A percentile compares a stretch with the other conserved stretches of the same genome.
Evolutionary conservation across 2,888 invertebrate species (phyloP).

Genomic region (Eupithecia subumbrata): DNA sequence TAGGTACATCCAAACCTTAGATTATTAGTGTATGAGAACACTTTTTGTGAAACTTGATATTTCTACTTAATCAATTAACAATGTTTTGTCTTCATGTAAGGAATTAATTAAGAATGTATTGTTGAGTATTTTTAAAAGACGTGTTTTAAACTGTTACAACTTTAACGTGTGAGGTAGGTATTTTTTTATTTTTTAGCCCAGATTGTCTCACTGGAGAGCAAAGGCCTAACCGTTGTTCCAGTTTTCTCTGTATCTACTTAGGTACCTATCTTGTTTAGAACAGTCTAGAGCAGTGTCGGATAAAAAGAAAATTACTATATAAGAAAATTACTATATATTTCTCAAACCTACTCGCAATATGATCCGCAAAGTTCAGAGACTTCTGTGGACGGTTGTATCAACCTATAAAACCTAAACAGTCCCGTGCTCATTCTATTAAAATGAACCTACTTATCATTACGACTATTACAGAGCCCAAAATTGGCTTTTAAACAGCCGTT

Average conservation of each 20-base stretch:
- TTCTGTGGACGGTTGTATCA: not conserved
- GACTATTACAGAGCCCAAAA: slow-evolving; percentile 15
- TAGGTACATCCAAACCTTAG: not conserved
- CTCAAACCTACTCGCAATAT: not conserved
- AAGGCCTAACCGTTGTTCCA: not conserved
- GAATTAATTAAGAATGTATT: slow-evolving; percentile 5
- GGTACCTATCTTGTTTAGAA: not conserved
- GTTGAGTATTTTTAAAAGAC: slow-evolving; percentile 7
- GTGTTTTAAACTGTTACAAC: not conserved
- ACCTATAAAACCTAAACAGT: slow-evolving; percentile 3
- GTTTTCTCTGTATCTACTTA: not conserved
- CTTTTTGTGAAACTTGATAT: slow-evolving; percentile 20
- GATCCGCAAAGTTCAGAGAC: not conserved
- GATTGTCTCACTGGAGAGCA: not conserved
- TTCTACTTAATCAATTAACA: slow-evolving; percentile 21
- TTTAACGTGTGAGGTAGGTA: not conserved
- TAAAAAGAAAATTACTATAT: too few relatives aligned
- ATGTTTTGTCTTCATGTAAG: slow-evolving; percentile 16
- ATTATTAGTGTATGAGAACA: not conserved
- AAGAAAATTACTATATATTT: too few relatives aligned
- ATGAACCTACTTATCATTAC: slow-evolving; percentile 8
- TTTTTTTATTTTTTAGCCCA: not conserved
- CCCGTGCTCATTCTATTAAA: slow-evolving; percentile 7
- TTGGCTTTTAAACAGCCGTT: slow-evolving; percentile 12
- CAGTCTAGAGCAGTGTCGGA: not conserved